Base-by-base conservation (phyloP, 2,113 vertebrate genomes). In the Toxotes chatareus region DNA sequence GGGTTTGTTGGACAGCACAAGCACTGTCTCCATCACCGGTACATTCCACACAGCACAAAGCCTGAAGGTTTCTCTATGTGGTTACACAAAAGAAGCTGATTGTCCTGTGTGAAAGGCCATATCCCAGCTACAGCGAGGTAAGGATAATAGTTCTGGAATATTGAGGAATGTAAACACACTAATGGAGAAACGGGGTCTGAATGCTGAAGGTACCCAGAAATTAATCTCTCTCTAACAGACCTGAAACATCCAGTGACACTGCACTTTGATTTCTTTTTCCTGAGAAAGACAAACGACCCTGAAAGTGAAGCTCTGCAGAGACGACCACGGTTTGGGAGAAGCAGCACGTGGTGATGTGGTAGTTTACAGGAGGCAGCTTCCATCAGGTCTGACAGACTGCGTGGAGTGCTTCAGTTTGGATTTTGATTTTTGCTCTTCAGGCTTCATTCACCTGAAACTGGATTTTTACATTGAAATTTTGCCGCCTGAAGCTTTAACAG, bases 221-320 rank as follows among this genome's bases (percentile, higher is more conserved):
- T 49, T 49, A 19, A 49, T 49, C 44, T 14, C 46, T 49, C 46
- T 49, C 46, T 6, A 17, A 3, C 14, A 5, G 46, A 19, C 46
- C 46, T 49, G 46, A 49, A 49, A 17, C n/a, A 40, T 40, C 38
- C 1, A 40, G 7, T 2, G 23, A 1, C 51, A 59, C 10, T 42
- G 59, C 36, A 73, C 59, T 69, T 62, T 49, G 0, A 1, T 2
- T 5, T 16, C 19, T 36, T 47, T 49, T 85, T 78, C 87, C 80
- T 78, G 87, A 89, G 80, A 79, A n/a, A 55, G 17, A 66, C 31
- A 1, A 9, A 16, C 4, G 21, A 66, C 61, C 73, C 47, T 59
- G 76, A 71, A 53, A 6, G 34, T 44, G 51, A 32, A 70, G 55
- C 42, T 75, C n/a, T 21, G 31, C 1, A 0, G 31, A 68, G 12